Conservation (phyloP, 2,888 invertebrate species). For the Linnaemya vulpina region DNA sequence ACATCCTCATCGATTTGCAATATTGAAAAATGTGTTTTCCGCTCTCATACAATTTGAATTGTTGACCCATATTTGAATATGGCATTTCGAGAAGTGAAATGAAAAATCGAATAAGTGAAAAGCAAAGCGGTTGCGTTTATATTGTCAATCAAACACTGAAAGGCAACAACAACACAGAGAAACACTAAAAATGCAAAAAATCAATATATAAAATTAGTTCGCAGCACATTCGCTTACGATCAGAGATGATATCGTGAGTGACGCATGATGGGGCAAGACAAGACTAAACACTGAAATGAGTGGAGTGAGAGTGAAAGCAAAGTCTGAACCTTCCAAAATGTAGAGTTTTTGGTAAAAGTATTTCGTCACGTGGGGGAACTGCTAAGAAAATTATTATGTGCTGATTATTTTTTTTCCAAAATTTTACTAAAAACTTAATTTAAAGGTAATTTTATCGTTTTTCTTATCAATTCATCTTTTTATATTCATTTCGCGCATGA, state of each 20-base stretch:
- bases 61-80: constrained; percentile 66
- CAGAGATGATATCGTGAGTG: background rate
- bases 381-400: no score
- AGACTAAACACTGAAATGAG: no score
- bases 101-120: no score
- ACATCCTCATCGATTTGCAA: constrained; percentile 8
- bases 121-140: constrained; percentile 41
- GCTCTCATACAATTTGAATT: constrained; percentile 37
- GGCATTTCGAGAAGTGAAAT: constrained; percentile 23
- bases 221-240: background rate
- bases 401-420: no score
- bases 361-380: no score
- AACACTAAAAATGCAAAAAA: constrained; percentile 26
- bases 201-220: constrained; percentile 55
- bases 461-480: no score
- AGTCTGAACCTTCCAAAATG: no score
- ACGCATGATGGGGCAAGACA: background rate
- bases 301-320: no score
- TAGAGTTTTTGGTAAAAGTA: no score
- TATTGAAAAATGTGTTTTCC: constrained; percentile 10
- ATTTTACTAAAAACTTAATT: no score
- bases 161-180: constrained; percentile 43
- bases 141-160: constrained; percentile 69
- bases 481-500: no score
- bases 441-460: no score